A percentile compares a stretch with the other conserved stretches of the same genome.
Evolutionary conservation across 2,113 vertebrate genomes (phyloP).

Genomic region (Saimiri boliviensis): DNA sequence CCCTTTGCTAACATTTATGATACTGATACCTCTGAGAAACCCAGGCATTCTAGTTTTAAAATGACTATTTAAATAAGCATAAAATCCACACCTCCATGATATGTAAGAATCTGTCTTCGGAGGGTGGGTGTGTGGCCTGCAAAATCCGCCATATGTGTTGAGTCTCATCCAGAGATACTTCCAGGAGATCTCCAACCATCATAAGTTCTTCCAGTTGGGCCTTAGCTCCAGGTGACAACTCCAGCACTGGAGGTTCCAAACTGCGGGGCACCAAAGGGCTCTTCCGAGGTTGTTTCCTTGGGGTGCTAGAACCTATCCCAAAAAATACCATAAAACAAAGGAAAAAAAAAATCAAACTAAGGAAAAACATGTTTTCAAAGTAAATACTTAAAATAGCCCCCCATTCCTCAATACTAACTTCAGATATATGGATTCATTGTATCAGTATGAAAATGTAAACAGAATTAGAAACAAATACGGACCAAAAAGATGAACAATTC

Average conservation of each 20-base stretch:
- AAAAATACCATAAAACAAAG: constrained; percentile 7
- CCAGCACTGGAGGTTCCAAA: constrained; percentile 95
- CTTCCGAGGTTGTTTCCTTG: constrained; percentile 97
- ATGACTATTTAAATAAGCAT: not conserved
- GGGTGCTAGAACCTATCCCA: constrained; percentile 88
- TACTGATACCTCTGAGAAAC: not conserved
- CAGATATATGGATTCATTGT: not conserved
- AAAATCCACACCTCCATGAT: constrained; percentile 92
- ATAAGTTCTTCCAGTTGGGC: constrained; percentile 97
- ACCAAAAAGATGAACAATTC: constrained; percentile 19
- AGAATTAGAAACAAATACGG: not conserved
- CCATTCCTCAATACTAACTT: not conserved
- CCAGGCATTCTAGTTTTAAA: not conserved
- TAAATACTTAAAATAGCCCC: not conserved
- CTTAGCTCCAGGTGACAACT: constrained; percentile 94
- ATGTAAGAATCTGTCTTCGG: constrained; percentile 96
- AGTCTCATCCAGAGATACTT: constrained; percentile 98
- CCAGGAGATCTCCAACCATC: constrained; percentile 98
- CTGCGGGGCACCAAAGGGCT: constrained; percentile 96
- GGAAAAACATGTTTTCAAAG: constrained; percentile 5
- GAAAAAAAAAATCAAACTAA: constrained; percentile 1
- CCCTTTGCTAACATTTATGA: not conserved
- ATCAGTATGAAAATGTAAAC: constrained; percentile 7
- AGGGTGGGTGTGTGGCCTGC: constrained; percentile 97
- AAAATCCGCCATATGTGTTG: constrained; percentile 99